Base-by-base conservation (phyloP, 2,888 invertebrate species). In the Atethmia centrago region DNA sequence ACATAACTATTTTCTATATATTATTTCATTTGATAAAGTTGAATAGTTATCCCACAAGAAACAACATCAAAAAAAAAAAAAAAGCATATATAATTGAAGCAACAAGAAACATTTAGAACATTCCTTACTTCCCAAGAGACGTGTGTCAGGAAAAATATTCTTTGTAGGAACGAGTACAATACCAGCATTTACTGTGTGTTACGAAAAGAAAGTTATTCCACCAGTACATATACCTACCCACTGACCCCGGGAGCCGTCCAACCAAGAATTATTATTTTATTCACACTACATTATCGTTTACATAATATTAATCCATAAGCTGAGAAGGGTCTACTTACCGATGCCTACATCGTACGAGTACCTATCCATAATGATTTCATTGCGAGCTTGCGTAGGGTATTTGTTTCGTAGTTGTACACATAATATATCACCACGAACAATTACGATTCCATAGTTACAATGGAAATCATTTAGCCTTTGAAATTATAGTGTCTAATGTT, bases 201-300 rank as follows among this genome's bases (percentile, higher is more conserved):
- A 59, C 36, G 55, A 77, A 66, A 68, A 65, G 72, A 77, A 68
- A 66, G 58, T 80, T 72, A 82, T 36, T 5, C 4, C n/a, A n/a
- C 69, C 83, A 78, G 51, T 47, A 71, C 14, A 45, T 53, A 1
- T 28, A 14, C 63, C 9, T 28, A 21, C 14, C n/a, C n/a, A n/a
- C n/a, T n/a, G n/a, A n/a, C 58, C 45, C 12, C 42, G 64, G 7
- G 59, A 21, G 25, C 40, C 16, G n/a, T 14, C 42, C 16, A 40
- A 31, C 67, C 77, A 68, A 36, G 58, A 72, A 80, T 82, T 69
- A 72, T 80, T 68, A 78, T 78, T 78, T 82, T 72, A 77, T 78
- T 72, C 72, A 62, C 58, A 72, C 65, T 78, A 78, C 56, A 58
- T 63, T 69, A 78, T 49, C 62, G 61, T 69, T 82, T 49, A 63